phyloP scores from a whole-genome alignment of 2,113 vertebrate species.

The Hydropotes inermis region DNA sequence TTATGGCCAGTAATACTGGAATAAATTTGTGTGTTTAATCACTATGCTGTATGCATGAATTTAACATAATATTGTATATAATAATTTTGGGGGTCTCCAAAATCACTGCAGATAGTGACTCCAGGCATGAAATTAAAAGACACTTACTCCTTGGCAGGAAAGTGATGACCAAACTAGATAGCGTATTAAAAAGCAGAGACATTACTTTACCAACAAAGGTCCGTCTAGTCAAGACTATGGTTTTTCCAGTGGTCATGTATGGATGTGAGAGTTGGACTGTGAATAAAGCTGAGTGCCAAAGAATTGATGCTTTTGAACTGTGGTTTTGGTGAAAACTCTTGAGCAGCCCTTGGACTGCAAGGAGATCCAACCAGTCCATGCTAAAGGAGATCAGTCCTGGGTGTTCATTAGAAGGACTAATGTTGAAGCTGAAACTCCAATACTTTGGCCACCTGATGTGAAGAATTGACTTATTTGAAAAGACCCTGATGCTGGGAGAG shows the following conservation, averaged over 20 bases:
- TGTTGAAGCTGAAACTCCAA: neutral
- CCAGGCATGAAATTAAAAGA: neutral
- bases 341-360: neutral
- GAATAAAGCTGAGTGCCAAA: neutral
- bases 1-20: neutral
- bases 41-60: accelerated
- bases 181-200: neutral
- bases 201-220: neutral
- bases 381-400: neutral
- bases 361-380: neutral
- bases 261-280: neutral
- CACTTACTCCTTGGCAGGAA: neutral
- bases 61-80: neutral
- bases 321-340: neutral
- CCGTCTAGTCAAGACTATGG: neutral
- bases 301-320: neutral
- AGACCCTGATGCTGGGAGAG: neutral
- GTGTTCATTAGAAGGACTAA: neutral
- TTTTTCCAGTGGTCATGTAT: neutral
- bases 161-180: neutral
- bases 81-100: neutral
- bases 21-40: neutral
- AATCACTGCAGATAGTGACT: neutral
- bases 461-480: neutral
- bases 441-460: neutral